Evolutionary conservation across 1,140 invertebrate species (phyloP).

Genomic region (Drosophila guanche): DNA sequence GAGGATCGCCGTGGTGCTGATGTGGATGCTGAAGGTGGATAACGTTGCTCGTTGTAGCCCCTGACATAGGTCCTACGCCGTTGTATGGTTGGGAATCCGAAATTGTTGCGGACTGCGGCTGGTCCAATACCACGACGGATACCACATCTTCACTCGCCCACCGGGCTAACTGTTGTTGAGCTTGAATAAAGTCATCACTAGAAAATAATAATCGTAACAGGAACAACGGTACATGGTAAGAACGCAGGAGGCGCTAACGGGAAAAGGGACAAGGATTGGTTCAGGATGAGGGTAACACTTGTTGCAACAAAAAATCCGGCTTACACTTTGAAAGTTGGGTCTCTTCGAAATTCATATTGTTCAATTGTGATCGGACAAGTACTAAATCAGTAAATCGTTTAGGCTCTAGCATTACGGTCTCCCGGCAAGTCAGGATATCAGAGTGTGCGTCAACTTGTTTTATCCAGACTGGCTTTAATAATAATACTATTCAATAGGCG

Average conservation of each 20-base stretch:
- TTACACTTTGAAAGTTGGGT: no score
- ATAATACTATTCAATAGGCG: no score
- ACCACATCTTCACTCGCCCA: conserved; percentile 94
- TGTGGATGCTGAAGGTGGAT: conserved; percentile 79
- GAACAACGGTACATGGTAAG: conserved; percentile 83
- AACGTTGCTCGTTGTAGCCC: conserved; percentile 77
- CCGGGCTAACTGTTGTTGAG: conserved; percentile 95
- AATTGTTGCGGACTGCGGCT: conserved; percentile 80
- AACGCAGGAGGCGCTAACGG: conserved; percentile 61
- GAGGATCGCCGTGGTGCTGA: conserved; percentile 83
- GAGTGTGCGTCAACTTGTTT: no score
- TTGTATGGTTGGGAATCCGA: conserved; percentile 83
- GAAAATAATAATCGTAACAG: conserved; percentile 89
- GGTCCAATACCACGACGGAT: conserved; percentile 85
- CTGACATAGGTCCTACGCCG: conserved; percentile 80
- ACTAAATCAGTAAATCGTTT: no score
- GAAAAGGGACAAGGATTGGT: conserved; percentile 10
- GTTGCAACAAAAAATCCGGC: not conserved
- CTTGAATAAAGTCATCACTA: conserved; percentile 97
- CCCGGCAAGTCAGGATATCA: no score
- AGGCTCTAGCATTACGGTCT: no score
- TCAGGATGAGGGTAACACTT: conserved; percentile 3
- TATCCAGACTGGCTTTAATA: no score
- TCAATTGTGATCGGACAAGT: no score
- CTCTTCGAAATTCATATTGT: no score